Base-by-base conservation (phyloP, 2,797 vertebrate species). In the Neopelma chrysocephalum region DNA sequence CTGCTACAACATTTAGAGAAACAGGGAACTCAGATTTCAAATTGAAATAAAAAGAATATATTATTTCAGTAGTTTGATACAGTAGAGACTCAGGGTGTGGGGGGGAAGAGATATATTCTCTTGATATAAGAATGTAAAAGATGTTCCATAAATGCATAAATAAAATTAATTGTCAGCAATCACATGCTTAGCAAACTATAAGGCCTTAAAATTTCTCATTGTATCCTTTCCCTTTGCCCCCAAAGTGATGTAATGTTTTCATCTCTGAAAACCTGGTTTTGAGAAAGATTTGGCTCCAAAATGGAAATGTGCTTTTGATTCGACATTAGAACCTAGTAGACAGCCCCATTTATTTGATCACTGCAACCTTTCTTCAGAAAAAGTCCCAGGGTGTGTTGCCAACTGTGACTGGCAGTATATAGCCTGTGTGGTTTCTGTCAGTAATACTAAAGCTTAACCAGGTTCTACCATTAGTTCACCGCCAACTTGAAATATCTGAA, bases 251-350 rank as follows among this genome's bases (percentile, higher is more conserved):
- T 91, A 91, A 93, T 89, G 45, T 92, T 95, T 97, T 94, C 40
- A 91, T 77, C 78, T 87, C 34, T 47, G 45, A 79, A 95, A 93
- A 87, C 75, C 78, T 91, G 87, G 34, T 86, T 94, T 95, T 68
- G 68, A 87, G 87, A 93, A 79, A 64, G 61, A 85, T 77, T 90
- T 91, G 90, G 78, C 78, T 96, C 66, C 4, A 1, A 53, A 89
- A 85, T 32, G 26, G 54, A 89, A 86, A 92, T 96, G 76, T 97
- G 92, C 76, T 93, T 96, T 92, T 89, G 82, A 96, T 95, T 95
- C 73, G 69, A 27, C 2, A 26, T 75, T 76, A 72, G 34, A 20
- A 79, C 62, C 70, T 88, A 69, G 65, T 58, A 94, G 90, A 78
- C 69, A 58, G 87, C 76, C 71, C 71, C 31, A 23, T 80, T 91